Percentiles rank a stretch among this genome's conserved stretches.
Conservation (phyloP, 1,140 invertebrate species). For the Drosophila busckii region DNA sequence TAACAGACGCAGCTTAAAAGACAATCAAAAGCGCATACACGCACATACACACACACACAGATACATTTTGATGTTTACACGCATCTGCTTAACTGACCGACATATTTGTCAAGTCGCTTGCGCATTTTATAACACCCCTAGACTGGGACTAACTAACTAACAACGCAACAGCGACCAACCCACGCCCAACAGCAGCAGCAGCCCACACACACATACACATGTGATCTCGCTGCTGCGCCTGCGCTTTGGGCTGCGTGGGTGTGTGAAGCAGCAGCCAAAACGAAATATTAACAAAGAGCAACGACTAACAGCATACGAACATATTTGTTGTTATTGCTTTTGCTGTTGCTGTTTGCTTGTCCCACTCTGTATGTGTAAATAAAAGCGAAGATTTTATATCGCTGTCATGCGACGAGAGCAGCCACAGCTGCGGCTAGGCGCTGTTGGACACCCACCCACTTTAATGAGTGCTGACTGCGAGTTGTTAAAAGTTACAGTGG, state of each 20-base stretch:
- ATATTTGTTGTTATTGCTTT: slow-evolving; percentile 25
- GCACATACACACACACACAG: slow-evolving; percentile 1
- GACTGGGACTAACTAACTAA: neutral
- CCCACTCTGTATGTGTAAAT: too few relatives aligned
- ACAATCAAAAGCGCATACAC: neutral
- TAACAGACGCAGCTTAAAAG: neutral
- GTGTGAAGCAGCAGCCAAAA: slow-evolving; percentile 48
- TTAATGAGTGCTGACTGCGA: slow-evolving; percentile 38
- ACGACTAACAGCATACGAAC: too few relatives aligned
- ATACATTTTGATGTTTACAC: neutral
- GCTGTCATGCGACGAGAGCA: slow-evolving; percentile 35
- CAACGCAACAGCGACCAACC: slow-evolving; percentile 23
- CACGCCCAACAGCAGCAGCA: slow-evolving; percentile 41
- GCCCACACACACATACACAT: slow-evolving; percentile 38
- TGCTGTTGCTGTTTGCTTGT: slow-evolving; percentile 49
- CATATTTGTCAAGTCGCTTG: slow-evolving; percentile 18
- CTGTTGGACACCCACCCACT: slow-evolving; percentile 63
- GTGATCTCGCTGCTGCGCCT: slow-evolving; percentile 10
- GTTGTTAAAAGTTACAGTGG: slow-evolving; percentile 12
- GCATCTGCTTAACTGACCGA: neutral
- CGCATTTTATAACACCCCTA: neutral
- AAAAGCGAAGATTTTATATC: slow-evolving; percentile 66
- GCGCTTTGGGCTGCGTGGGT: slow-evolving; percentile 47
- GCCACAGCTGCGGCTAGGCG: neutral
- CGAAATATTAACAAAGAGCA: slow-evolving; percentile 30